Percentiles rank a stretch among this genome's conserved stretches.
These are phyloP conservation scores for Frankliniella intonsa DNA, from an alignment of 2,888 invertebrate genomes.

Conservation along the genomic window DNA sequence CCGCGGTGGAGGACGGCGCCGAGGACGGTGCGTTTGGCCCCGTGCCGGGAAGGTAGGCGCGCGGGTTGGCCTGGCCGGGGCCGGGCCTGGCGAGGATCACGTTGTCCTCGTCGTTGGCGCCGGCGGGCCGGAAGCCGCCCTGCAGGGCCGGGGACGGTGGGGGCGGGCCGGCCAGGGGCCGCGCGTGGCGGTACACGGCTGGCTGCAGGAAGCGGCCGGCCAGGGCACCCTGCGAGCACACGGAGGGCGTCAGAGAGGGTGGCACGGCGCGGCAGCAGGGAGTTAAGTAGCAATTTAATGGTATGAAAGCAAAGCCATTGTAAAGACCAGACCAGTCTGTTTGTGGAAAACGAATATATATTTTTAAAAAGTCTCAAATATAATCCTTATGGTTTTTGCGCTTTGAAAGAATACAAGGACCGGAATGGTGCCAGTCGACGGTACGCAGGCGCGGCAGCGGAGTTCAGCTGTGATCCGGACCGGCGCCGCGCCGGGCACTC, in stretches of 20 bases:
- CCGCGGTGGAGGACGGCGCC: constrained; percentile 19
- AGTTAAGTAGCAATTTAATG: not conserved
- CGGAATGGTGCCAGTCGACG: not conserved
- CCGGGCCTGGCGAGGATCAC: not conserved
- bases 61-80: not conserved
- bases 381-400: not conserved
- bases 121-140: not conserved
- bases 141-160: not conserved
- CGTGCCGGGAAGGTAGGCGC: constrained; percentile 11
- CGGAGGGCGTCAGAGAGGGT: not conserved
- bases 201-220: constrained; percentile 32
- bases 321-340: not conserved
- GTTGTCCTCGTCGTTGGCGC: constrained; percentile 21
- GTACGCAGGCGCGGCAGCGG: not conserved
- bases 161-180: not conserved
- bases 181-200: constrained; percentile 31
- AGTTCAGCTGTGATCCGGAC: not conserved
- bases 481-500: not conserved
- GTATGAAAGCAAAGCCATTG: not conserved
- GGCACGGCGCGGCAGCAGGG: not conserved
- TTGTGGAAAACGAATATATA: not conserved
- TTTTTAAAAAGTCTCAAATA: not conserved
- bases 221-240: not conserved
- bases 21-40: constrained; percentile 15
- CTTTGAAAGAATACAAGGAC: not conserved